Base-by-base conservation (phyloP, 2,113 vertebrate species). In the Rattus rattus region DNA sequence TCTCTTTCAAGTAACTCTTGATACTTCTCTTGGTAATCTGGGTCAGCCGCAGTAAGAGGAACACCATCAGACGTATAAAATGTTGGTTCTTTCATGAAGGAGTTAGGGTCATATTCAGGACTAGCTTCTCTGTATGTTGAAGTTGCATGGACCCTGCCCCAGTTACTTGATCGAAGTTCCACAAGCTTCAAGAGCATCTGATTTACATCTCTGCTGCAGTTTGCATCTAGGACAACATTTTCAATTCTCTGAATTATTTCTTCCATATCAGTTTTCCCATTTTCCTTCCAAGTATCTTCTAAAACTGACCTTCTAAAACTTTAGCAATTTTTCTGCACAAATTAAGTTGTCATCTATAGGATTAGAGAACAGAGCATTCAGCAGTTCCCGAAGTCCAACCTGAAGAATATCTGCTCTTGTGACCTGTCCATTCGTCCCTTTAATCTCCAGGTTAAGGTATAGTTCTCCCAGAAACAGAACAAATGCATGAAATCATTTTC, bases 1-100 rank as follows among this genome's bases (percentile, higher is more conserved):
- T 99, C 99, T 97, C 98, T 98, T 93, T 99, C 99, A 98, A 99
- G 98, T 94, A 99, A 98, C 81, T 99, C 99, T 98, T 99, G 99
- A 93, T 99, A 99, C 97, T 99, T 99, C 97, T 99, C 99, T 94
- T 99, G 99, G 96, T 99, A 99, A 96, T 99, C 99, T 98, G 99
- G 99, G 92, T 99, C 99, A 91, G 99, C 99, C 81, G 99, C 99
- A 97, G 99, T 99, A 97, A 99, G 99, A 95, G 99, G 99, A 94
- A 99, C 98, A 7, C 99, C 99, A 86, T 99, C 99, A 88, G 99
- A 98, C 61, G 99, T 99, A 97, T 99, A 99, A 99, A 99, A 99
- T 1, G 99, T 99, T 69, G 99, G 99, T 92, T 99, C 99, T 97
- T 99, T 99, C 99, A 99, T 99, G 91, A 99, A 99, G 97, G 99